A percentile compares a stretch with the other conserved stretches of the same genome.
Evolutionary conservation across 1,140 invertebrate genomes (phyloP).

Genomic region (Tachypleus tridentatus): DNA sequence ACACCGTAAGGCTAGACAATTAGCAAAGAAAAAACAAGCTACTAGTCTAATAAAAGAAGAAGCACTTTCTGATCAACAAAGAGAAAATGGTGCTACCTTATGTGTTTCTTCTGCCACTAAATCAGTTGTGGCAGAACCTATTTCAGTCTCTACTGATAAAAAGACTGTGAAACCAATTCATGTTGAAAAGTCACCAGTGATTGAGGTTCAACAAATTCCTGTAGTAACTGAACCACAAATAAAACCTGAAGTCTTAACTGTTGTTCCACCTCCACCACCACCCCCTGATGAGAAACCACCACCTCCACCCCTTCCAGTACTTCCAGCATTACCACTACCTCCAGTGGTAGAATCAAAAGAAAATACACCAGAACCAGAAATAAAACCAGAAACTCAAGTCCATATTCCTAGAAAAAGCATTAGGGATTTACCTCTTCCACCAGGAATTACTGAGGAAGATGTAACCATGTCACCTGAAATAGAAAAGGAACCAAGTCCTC

Average conservation of each 20-base stretch:
- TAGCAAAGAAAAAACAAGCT: neutral
- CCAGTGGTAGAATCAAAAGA: neutral
- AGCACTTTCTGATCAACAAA: too few species aligned
- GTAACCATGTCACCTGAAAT: conserved; percentile 19
- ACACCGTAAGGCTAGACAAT: neutral
- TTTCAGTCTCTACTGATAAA: too few species aligned
- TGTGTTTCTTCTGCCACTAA: too few species aligned
- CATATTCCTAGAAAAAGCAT: conserved; percentile 48
- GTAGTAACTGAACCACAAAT: too few species aligned
- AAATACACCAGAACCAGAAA: neutral
- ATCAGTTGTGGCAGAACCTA: too few species aligned
- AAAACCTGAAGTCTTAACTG: too few species aligned
- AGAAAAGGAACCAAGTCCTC: neutral
- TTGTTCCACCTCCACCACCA: neutral
- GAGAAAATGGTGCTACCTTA: too few species aligned
- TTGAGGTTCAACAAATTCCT: too few species aligned
- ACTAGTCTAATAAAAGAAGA: too few species aligned
- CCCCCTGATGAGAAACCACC: conserved; percentile 4
- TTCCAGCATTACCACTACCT: neutral
- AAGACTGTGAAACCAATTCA: too few species aligned
- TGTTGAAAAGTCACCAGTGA: too few species aligned
- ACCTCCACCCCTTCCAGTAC: conserved; percentile 1
- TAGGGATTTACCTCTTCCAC: conserved; percentile 79
- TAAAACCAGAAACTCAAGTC: neutral
- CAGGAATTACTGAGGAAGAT: conserved; percentile 42